Percentiles rank a stretch among this genome's conserved stretches.
Conservation (phyloP, 2,888 invertebrate species). For the Stratiomys singularior region DNA sequence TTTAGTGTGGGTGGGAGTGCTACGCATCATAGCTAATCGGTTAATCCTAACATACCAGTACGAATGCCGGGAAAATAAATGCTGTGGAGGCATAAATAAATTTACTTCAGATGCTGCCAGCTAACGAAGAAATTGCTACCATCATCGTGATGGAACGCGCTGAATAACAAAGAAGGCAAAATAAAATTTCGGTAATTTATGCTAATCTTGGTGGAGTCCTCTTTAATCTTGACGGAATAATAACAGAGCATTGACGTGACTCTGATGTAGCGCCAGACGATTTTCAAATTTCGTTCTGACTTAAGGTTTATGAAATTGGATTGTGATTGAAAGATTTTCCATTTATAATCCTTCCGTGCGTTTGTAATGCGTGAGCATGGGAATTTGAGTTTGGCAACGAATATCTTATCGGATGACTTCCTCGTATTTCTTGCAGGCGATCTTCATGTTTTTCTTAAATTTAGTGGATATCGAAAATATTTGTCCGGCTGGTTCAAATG, state of each 20-base stretch:
- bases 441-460: too few relatives aligned
- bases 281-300: not conserved
- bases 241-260: not conserved
- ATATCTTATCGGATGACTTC: too few relatives aligned
- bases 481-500: too few relatives aligned
- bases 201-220: constrained; percentile 35
- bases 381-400: too few relatives aligned
- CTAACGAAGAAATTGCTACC: not conserved
- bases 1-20: not conserved
- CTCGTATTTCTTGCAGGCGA: too few relatives aligned
- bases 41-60: constrained; percentile 36
- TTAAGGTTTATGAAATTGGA: constrained; percentile 28
- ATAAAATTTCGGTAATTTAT: constrained; percentile 42
- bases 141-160: constrained; percentile 1
- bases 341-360: constrained; percentile 31
- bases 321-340: constrained; percentile 39
- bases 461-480: too few relatives aligned
- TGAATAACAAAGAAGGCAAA: constrained; percentile 15
- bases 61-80: constrained; percentile 4
- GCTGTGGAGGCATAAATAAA: not conserved
- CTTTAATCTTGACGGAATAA: constrained; percentile 38
- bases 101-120: not conserved
- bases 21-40: constrained; percentile 39
- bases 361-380: not conserved
- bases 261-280: not conserved